phyloP scores from a whole-genome alignment of 2,888 invertebrate species.

The Lydus trimaculatus region DNA sequence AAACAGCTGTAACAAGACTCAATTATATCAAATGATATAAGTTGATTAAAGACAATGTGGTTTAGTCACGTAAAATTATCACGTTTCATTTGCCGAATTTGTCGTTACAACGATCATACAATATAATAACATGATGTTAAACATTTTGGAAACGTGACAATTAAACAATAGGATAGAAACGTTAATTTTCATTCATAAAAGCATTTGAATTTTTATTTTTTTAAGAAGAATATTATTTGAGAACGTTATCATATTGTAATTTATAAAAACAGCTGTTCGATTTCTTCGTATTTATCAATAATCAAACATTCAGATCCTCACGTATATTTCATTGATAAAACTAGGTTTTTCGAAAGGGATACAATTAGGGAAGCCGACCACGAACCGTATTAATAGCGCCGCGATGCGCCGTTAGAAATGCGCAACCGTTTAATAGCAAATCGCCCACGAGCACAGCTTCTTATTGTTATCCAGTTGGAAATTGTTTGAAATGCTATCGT shows the following conservation, averaged over 20 bases:
- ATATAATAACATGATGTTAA: slow-evolving; percentile 12
- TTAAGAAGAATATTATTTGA: neutral
- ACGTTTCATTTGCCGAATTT: slow-evolving; percentile 25
- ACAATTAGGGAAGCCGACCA: no score
- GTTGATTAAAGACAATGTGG: neutral
- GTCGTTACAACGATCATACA: slow-evolving; percentile 18
- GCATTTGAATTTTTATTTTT: neutral
- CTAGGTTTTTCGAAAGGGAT: neutral
- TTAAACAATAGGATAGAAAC: neutral
- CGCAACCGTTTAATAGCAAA: no score
- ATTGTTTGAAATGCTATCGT: no score
- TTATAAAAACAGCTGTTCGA: slow-evolving; percentile 4
- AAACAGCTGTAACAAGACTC: neutral
- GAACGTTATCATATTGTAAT: neutral
- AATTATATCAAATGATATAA: neutral
- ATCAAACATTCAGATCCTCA: slow-evolving; percentile 5
- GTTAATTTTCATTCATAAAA: neutral
- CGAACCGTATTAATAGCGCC: no score
- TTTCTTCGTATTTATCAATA: neutral
- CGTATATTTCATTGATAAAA: slow-evolving; percentile 6
- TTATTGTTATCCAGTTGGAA: no score
- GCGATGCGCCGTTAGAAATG: no score
- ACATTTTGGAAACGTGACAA: slow-evolving; percentile 3
- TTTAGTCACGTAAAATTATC: slow-evolving; percentile 20
- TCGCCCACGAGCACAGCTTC: no score